phyloP scores from a whole-genome alignment of 2,888 invertebrate genomes.

The Griposia aprilina region DNA sequence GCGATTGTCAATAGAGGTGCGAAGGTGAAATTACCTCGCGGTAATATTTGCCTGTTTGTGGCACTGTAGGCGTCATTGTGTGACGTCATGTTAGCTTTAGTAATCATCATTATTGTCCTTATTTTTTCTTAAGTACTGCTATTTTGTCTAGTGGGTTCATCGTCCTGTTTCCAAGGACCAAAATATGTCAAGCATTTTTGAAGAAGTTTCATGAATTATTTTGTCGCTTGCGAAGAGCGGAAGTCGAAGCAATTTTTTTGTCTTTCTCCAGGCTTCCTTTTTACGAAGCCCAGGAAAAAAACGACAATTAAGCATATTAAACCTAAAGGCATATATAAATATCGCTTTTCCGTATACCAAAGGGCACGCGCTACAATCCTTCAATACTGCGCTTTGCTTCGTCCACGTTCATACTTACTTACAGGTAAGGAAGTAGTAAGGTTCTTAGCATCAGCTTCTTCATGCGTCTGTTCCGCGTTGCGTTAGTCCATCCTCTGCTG shows the following conservation, averaged over 20 bases:
- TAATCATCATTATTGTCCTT: background rate
- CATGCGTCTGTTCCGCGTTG: background rate
- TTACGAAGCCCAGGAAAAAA: background rate
- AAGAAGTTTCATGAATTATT: background rate
- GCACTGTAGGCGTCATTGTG: slow-evolving; percentile 38
- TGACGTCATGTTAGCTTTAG: slow-evolving; percentile 37
- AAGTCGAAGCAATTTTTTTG: background rate
- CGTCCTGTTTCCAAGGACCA: background rate
- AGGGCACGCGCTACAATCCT: background rate
- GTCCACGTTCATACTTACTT: background rate
- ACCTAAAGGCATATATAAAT: background rate
- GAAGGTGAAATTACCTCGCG: slow-evolving; percentile 59
- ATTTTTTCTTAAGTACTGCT: background rate
- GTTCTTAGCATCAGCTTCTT: background rate
- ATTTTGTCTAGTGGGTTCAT: background rate
- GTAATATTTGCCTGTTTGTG: slow-evolving; percentile 43
- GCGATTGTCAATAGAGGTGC: slow-evolving; percentile 58
- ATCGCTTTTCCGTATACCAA: background rate
- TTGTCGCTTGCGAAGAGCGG: background rate
- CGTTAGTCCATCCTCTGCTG: background rate
- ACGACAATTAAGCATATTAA: background rate
- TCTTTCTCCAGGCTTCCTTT: background rate
- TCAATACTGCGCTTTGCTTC: too few relatives aligned
- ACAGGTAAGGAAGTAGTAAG: background rate
- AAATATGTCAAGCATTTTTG: background rate